Base-by-base conservation (phyloP, 1,140 invertebrate genomes). In the Drosophila dunni region DNA sequence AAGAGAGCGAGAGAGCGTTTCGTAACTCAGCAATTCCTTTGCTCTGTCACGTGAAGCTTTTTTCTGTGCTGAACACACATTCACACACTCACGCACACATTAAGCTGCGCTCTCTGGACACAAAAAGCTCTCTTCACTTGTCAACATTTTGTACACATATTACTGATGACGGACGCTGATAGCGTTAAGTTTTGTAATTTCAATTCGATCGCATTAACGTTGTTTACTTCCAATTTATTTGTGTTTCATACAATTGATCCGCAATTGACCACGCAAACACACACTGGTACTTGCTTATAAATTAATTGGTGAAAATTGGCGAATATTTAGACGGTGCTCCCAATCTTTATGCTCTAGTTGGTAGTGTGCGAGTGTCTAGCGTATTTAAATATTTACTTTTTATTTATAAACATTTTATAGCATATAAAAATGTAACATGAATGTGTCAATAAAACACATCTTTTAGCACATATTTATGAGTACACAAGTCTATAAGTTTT, bases 331-430 rank as follows among this genome's bases (percentile, higher is more conserved):
- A 61, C 20, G 20, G 48, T 33, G 48, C 56, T 63, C 46, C 48
- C 36, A 34, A 3, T 42, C 38, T 51, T 53, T n/a, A 13, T 50
- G 56, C 50, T 60, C 11, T 13, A 13, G 36, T 40, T 38, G 11
- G 33, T 34, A 36, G 15, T 56, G 42, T 81, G 62, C 29, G 56
- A 63, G 24, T 40, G 51, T 44, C 11, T 58, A 54, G 13, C 60
- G 40, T 70, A 65, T 78, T 84, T 7, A 78, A 81, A 72, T 81
- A 82, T 86, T 85, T 85, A 86, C 82, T 85, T 75, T 85, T 86
- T 85, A 85, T 85, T 85, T 85, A 86, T 85, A 86, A 85, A 81
- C 70, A 86, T 78, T 86, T 78, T 81, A 75, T 71, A 76, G 62
- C 70, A 51, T 68, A 81, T 78, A 81, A 71, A 75, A 81, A 81